Conservation (phyloP, 2,888 invertebrate species). For the Spodoptera picta region DNA sequence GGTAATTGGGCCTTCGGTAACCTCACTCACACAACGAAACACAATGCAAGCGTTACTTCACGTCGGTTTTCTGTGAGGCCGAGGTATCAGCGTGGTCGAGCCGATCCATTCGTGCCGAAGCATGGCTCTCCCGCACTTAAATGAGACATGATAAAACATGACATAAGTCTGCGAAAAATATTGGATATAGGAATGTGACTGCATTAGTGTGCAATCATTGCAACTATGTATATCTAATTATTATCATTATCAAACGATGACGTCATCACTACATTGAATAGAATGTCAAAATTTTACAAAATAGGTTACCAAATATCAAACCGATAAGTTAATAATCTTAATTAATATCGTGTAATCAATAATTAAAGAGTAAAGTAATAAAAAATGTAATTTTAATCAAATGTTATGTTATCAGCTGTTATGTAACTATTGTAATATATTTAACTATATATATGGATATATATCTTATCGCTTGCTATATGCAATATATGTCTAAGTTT, state of each 20-base stretch:
- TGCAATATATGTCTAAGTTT: conserved; percentile 18
- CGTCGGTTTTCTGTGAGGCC: too few relatives aligned
- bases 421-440: conserved; percentile 18
- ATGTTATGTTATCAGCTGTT: conserved; percentile 37
- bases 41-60: too few relatives aligned
- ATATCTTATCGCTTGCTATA: conserved; percentile 42
- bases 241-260: background rate
- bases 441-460: conserved; percentile 21
- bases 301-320: background rate
- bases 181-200: too few relatives aligned
- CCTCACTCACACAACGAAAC: too few relatives aligned
- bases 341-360: conserved; percentile 71
- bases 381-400: conserved; percentile 42
- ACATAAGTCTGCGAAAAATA: too few relatives aligned
- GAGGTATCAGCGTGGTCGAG: too few relatives aligned
- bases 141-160: too few relatives aligned
- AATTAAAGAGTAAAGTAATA: conserved; percentile 42
- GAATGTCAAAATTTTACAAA: conserved; percentile 8
- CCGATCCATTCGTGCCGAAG: too few relatives aligned
- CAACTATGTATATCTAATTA: too few relatives aligned
- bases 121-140: too few relatives aligned
- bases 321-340: conserved; percentile 49
- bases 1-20: too few relatives aligned
- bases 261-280: conserved; percentile 1
- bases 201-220: too few relatives aligned